Evolutionary conservation across 1,140 invertebrate species (phyloP).

Genomic region (Halesus radiatus): DNA sequence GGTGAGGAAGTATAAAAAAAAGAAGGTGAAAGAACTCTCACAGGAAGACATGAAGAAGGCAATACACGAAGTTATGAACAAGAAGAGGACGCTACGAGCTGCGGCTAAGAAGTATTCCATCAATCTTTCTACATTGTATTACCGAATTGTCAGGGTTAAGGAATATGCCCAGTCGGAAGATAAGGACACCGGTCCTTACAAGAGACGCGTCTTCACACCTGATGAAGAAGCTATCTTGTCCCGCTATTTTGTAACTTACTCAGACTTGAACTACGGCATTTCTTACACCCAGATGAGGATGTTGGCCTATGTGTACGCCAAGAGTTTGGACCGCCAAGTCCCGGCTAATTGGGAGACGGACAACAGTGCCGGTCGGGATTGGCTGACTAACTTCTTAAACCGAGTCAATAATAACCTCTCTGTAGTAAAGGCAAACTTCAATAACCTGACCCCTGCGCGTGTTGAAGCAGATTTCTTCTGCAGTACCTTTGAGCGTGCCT

Average conservation of each 20-base stretch:
- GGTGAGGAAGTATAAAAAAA: constrained; percentile 21
- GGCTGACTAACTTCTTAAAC: constrained; percentile 9
- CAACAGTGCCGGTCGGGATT: background rate
- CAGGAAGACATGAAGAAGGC: constrained; percentile 9
- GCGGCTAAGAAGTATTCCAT: background rate
- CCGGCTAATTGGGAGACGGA: constrained; percentile 7
- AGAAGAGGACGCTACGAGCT: background rate
- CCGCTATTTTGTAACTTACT: background rate
- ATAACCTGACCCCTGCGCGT: background rate
- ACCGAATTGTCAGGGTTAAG: background rate
- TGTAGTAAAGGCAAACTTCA: background rate
- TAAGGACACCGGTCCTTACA: background rate
- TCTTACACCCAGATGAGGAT: background rate
- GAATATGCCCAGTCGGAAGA: constrained; percentile 5
- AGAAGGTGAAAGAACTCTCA: background rate
- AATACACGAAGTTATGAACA: background rate
- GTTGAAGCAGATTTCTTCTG: background rate
- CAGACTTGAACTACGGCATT: background rate
- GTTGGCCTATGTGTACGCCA: constrained; percentile 7
- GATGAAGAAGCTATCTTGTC: background rate
- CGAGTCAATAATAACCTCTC: constrained; percentile 9
- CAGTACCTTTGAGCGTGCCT: background rate
- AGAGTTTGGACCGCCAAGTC: background rate
- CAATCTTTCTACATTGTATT: constrained; percentile 7
- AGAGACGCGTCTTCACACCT: constrained; percentile 2